Conservation (phyloP, 1,140 invertebrate species). For the Chymomyza costata region DNA sequence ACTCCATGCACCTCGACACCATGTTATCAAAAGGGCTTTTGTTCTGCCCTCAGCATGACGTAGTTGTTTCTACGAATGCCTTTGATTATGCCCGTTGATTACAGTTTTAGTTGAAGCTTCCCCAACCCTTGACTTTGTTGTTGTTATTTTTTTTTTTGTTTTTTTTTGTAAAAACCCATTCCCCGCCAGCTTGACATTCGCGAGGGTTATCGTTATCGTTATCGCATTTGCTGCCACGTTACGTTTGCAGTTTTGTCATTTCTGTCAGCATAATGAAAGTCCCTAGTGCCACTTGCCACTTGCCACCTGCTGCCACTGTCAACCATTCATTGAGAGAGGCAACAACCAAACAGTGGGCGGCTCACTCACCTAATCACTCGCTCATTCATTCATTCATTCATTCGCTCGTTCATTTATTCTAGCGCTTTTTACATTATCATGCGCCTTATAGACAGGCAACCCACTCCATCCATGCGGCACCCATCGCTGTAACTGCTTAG, state of each 20-base stretch:
- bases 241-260: slow-evolving; percentile 42
- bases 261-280: slow-evolving; percentile 57
- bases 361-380: slow-evolving; percentile 12
- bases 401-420: slow-evolving; percentile 30
- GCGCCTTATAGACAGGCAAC: no score
- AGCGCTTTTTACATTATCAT: slow-evolving; percentile 41
- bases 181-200: no score
- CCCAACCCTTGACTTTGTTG: no score
- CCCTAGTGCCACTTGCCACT: slow-evolving; percentile 27
- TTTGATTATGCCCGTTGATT: no score
- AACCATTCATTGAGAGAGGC: not conserved
- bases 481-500: not conserved
- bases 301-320: slow-evolving; percentile 30
- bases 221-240: slow-evolving; percentile 55
- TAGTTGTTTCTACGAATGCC: no score
- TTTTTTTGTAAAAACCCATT: no score
- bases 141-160: no score
- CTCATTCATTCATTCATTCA: slow-evolving; percentile 36
- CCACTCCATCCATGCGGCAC: slow-evolving; percentile 31
- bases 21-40: slow-evolving; percentile 21
- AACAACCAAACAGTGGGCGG: not conserved
- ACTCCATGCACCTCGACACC: no score
- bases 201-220: slow-evolving; percentile 47
- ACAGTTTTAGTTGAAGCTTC: no score
- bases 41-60: no score